phyloP scores from a whole-genome alignment of 2,797 vertebrate genomes.

The Acanthopagrus latus region DNA sequence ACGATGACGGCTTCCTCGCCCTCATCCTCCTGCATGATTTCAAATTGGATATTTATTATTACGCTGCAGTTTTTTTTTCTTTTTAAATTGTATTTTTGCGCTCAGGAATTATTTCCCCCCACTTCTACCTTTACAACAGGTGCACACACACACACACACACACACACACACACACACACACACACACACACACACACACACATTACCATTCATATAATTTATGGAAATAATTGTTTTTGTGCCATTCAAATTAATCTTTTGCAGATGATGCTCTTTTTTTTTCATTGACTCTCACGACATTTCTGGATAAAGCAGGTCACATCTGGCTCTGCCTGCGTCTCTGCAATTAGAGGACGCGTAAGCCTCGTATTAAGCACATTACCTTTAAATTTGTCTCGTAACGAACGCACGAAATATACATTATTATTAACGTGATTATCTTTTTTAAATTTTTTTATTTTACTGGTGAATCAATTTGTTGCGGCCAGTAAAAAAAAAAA shows the following conservation, averaged over 20 bases:
- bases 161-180: neutral
- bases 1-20: conserved; percentile 53
- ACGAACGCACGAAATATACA: neutral
- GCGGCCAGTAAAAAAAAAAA: neutral
- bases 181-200: conserved; percentile 5
- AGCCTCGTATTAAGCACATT: neutral
- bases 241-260: conserved; percentile 14
- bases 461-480: neutral
- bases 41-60: conserved; percentile 43
- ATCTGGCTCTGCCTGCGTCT: conserved; percentile 2
- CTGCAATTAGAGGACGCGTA: conserved; percentile 3
- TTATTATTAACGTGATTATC: neutral
- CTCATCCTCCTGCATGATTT: conserved; percentile 32
- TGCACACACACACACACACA: neutral
- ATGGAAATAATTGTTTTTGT: neutral
- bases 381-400: neutral
- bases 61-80: neutral
- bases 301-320: conserved; percentile 18
- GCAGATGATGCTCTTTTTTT: neutral
- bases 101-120: conserved; percentile 13
- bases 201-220: neutral
- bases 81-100: neutral
- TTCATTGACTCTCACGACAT: neutral
- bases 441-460: neutral
- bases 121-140: conserved; percentile 40